phyloP scores from a whole-genome alignment of 2,113 vertebrate genomes.

The Phylloscopus whistleri region DNA sequence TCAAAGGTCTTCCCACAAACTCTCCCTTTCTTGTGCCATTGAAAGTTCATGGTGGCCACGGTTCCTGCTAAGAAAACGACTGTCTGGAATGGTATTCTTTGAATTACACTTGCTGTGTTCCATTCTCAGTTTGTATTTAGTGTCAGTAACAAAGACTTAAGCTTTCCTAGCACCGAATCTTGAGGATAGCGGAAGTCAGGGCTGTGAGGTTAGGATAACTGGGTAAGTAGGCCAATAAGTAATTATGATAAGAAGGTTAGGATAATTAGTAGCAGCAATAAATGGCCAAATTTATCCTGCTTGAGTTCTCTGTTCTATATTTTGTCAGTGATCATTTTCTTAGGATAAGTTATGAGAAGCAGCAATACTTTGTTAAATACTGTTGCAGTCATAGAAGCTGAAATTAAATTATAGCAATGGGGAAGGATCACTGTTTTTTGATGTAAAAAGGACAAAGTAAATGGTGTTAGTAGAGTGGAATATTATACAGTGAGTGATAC shows the following conservation, averaged over 20 bases:
- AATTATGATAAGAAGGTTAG: slow-evolving; percentile 62
- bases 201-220: background rate
- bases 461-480: background rate
- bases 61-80: background rate
- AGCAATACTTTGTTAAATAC: background rate
- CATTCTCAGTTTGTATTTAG: slow-evolving; percentile 10
- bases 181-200: slow-evolving; percentile 25
- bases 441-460: background rate
- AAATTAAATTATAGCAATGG: background rate
- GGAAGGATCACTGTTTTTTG: background rate
- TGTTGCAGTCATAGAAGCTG: background rate
- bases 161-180: background rate
- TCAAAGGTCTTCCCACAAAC: background rate
- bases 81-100: background rate
- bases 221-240: slow-evolving; percentile 59
- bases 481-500: background rate
- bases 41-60: background rate
- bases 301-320: slow-evolving; percentile 33
- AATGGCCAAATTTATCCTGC: slow-evolving; percentile 17
- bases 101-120: background rate
- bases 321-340: background rate
- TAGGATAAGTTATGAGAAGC: background rate
- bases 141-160: slow-evolving; percentile 28
- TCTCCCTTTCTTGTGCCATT: background rate
- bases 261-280: slow-evolving; percentile 33